Evolutionary conservation across 2,113 vertebrate genomes (phyloP).

Genomic region (Phodopus roborovskii): DNA sequence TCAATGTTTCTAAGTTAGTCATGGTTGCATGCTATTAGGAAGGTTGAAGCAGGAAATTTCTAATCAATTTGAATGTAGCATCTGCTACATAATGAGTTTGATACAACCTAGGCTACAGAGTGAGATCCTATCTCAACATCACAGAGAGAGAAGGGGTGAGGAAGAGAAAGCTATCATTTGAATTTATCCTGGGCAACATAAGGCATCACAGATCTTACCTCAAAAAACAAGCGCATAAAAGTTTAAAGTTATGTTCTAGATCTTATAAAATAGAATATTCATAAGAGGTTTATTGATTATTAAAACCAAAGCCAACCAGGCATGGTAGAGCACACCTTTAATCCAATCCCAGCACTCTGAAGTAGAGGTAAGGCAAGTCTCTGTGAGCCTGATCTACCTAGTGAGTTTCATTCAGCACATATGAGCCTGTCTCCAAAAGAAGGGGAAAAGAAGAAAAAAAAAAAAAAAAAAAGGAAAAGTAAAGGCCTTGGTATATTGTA

Average conservation of each 20-base stretch:
- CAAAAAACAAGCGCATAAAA: background rate
- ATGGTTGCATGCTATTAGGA: background rate
- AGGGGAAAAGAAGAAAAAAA: background rate
- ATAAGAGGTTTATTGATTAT: constrained; percentile 40
- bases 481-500: constrained; percentile 33
- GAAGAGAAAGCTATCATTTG: background rate
- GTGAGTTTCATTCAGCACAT: background rate
- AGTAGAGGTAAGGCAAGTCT: background rate
- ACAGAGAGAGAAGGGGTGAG: background rate
- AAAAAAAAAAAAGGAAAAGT: background rate
- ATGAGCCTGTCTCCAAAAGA: background rate
- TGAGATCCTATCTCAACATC: background rate
- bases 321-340: background rate
- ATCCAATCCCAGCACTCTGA: background rate
- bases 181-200: background rate
- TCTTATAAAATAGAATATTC: constrained; percentile 28
- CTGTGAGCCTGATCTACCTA: background rate
- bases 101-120: background rate
- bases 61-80: background rate
- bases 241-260: background rate
- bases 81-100: background rate
- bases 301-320: background rate
- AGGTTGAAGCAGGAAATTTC: background rate
- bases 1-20: background rate
- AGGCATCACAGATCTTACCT: background rate